Conservation (phyloP, 2,113 vertebrate species). For the Coturnix japonica region DNA sequence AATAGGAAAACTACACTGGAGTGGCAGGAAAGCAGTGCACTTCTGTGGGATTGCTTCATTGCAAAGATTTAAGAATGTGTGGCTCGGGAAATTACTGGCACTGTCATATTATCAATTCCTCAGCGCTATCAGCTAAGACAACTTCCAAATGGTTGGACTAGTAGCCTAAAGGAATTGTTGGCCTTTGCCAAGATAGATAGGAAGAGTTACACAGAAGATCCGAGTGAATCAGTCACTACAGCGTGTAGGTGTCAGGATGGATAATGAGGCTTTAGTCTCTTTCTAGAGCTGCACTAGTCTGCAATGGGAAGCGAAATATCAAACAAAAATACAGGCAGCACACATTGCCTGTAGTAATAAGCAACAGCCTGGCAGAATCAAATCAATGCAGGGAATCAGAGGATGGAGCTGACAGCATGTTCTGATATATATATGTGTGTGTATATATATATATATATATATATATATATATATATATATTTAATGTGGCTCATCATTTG, state of each 20-base stretch:
- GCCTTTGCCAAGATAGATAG: constrained; percentile 46
- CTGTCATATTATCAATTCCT: neutral
- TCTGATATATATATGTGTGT: neutral
- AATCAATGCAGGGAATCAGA: neutral
- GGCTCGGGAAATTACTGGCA: neutral
- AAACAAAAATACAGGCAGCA: neutral
- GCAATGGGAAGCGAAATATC: neutral
- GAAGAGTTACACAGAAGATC: neutral
- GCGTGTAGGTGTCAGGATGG: constrained; percentile 37
- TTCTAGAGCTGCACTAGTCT: neutral
- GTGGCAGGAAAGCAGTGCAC: neutral
- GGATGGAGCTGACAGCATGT: neutral
- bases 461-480: too few species aligned
- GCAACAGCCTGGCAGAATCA: constrained; percentile 28
- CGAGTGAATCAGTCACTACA: neutral
- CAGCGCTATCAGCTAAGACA: neutral
- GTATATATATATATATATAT: too few species aligned
- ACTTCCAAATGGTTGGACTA: constrained; percentile 16
- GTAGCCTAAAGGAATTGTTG: constrained; percentile 38
- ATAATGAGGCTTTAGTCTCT: constrained; percentile 5
- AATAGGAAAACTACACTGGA: neutral
- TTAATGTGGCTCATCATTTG: neutral
- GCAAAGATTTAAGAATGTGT: neutral
- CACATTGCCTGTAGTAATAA: neutral
- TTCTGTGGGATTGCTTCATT: neutral